Evolutionary conservation across 2,888 invertebrate species (phyloP).

Genomic region (Polydesmus complanatus): DNA sequence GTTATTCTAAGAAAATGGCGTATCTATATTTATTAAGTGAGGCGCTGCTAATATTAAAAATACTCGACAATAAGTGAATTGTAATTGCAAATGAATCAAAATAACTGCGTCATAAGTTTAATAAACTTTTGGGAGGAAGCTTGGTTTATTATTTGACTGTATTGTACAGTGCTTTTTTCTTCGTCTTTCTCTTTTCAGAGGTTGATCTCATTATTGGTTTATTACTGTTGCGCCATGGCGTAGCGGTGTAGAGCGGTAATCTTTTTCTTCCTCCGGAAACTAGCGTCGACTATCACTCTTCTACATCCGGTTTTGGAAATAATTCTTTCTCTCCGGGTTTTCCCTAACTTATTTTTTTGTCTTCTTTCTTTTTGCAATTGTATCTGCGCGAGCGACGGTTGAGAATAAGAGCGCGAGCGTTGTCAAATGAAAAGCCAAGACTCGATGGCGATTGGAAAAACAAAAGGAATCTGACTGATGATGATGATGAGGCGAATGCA

Average conservation of each 20-base stretch:
- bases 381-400: too few relatives aligned
- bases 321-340: neutral
- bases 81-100: too few relatives aligned
- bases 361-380: too few relatives aligned
- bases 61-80: too few relatives aligned
- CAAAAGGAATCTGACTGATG: neutral
- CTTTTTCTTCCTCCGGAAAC: neutral
- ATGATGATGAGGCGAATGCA: neutral
- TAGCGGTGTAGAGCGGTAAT: neutral
- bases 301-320: neutral
- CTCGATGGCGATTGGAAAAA: neutral
- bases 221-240: neutral
- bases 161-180: too few relatives aligned
- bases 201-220: neutral
- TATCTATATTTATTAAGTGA: too few relatives aligned
- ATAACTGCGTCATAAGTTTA: too few relatives aligned
- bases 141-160: too few relatives aligned
- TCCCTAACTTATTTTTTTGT: neutral
- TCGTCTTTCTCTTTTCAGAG: too few relatives aligned
- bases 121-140: too few relatives aligned
- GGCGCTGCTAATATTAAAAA: too few relatives aligned
- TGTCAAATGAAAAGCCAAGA: neutral
- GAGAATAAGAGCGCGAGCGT: neutral
- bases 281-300: neutral
- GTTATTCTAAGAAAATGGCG: too few relatives aligned